These are phyloP conservation scores for Drosophila fulvimacula DNA, from an alignment of 2,888 invertebrate species.

Conservation along the genomic window DNA sequence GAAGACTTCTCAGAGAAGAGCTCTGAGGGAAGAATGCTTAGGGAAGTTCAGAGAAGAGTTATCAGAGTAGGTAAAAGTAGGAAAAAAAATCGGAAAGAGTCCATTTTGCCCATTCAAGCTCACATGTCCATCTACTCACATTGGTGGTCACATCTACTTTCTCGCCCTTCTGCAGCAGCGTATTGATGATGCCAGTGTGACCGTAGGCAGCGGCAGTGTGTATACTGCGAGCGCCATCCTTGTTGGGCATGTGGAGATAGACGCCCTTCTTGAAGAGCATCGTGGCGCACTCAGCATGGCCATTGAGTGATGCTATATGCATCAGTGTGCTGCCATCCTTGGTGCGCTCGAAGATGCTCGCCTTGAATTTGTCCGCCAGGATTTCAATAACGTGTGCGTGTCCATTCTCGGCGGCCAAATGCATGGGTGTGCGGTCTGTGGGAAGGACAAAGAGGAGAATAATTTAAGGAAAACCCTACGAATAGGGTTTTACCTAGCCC, in stretches of 20 bases:
- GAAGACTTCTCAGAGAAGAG: background rate
- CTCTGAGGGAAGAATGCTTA: background rate
- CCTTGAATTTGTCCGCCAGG: conserved; percentile 98
- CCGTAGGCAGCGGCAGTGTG: conserved; percentile 99
- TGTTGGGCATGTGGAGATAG: conserved; percentile 99
- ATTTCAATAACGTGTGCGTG: conserved; percentile 98
- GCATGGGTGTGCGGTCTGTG: conserved; percentile 97
- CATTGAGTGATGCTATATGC: conserved; percentile 98
- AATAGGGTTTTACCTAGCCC: background rate
- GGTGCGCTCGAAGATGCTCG: conserved; percentile 97
- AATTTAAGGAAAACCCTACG: background rate
- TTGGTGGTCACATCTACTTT: conserved; percentile 98
- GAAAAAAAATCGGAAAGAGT: too few species aligned
- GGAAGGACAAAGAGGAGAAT: conserved; percentile 23
- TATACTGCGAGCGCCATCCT: conserved; percentile 96
- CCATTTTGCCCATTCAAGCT: background rate
- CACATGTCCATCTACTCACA: conserved; percentile 86
- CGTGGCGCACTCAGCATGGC: conserved; percentile 99
- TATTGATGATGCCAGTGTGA: conserved; percentile 98
- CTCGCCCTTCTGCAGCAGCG: conserved; percentile 97
- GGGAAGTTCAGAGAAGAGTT: background rate
- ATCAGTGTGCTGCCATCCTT: conserved; percentile 99
- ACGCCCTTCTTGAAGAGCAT: conserved; percentile 99
- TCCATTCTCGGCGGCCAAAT: conserved; percentile 98
- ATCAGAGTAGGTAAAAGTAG: too few species aligned